Evolutionary conservation across 1,140 invertebrate genomes (phyloP), one percentile per base, ranked within the genome.

Genomic region (Saccostrea echinata): DNA sequence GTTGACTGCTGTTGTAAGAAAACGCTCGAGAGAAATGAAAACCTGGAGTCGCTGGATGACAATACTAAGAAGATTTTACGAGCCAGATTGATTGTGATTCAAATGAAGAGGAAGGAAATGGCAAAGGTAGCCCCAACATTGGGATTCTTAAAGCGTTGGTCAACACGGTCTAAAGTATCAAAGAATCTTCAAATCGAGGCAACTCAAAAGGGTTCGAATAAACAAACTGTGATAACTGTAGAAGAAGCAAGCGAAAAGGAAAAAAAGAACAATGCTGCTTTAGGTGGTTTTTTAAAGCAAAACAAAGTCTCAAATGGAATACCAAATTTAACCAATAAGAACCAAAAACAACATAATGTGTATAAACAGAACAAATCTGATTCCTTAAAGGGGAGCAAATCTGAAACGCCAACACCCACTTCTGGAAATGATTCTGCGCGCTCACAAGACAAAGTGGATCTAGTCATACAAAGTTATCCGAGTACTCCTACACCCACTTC

Each of bases 1-100:
- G 68, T 76, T 27, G 68, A 76, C 16, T 76, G 68, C 30, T 76
- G 68, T 33, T 76, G 68, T 18, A 30, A 76, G 68, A 76, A 76
- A 27, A 76, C 68, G 18, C 24, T 76, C 13, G 68, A 76, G 27
- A 76, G 16, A 30, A 30, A 76, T 76, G 68, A 30, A 33, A 76
- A 76, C 18, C 27, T 76, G 24, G 68, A 76, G 13, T 76, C 68
- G 8, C 16, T 76, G 24, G 68, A 76, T 12, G 68, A 76, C 13
- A 24, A 76, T 12, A 76, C 68, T 3, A 76, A 76, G 27, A 76
- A 76, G 27, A 76, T 76, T 16, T 30, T 76, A 76, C 68, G 68
- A 12, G 68, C 68, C 4, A 30, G 68, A 76, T 13, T 76, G 9
- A 76, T 76, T 16, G 30, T 76, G 11, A 76, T 76, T 76, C 68